Conservation (phyloP, 1,140 invertebrate species). For the Drosophila malerkotliana region DNA sequence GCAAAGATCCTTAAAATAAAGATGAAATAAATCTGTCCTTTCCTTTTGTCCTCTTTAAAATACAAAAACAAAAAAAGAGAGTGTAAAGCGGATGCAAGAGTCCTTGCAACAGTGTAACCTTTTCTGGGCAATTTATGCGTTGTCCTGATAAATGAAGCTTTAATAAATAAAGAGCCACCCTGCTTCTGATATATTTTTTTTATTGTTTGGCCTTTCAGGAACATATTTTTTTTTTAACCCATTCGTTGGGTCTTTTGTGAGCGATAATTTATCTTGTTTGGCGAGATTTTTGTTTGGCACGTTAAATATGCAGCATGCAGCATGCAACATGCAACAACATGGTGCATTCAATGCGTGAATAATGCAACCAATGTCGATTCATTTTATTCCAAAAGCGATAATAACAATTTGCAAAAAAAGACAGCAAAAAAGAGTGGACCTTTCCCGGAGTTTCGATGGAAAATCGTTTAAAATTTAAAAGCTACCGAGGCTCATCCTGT, state of each 20-base stretch:
- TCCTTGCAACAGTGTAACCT: slow-evolving; percentile 46
- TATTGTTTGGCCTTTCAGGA: slow-evolving; percentile 42
- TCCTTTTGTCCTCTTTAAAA: not conserved
- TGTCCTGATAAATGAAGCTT: slow-evolving; percentile 73
- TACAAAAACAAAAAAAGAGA: not conserved
- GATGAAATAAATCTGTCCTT: not conserved
- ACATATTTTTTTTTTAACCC: slow-evolving; percentile 27
- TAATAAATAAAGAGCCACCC: slow-evolving; percentile 79
- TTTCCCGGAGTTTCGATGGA: slow-evolving; percentile 48
- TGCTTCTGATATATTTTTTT: slow-evolving; percentile 28
- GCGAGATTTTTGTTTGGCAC: slow-evolving; percentile 75
- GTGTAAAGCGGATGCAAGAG: slow-evolving; percentile 24
- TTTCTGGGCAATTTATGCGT: slow-evolving; percentile 64
- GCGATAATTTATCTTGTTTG: slow-evolving; percentile 81
- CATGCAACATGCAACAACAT: slow-evolving; percentile 45
- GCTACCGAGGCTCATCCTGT: slow-evolving; percentile 28
- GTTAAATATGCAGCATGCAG: slow-evolving; percentile 77
- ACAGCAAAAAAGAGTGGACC: slow-evolving; percentile 13
- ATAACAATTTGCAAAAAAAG: slow-evolving; percentile 77
- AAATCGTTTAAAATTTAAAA: slow-evolving; percentile 77
- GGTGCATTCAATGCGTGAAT: slow-evolving; percentile 66
- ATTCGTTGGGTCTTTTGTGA: slow-evolving; percentile 36
- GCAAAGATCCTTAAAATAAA: slow-evolving; percentile 24
- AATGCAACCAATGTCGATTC: slow-evolving; percentile 65
- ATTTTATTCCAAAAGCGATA: slow-evolving; percentile 78